These are phyloP conservation scores for Oedothorax gibbosus DNA, from an alignment of 1,140 invertebrate species.

Conservation along the genomic window DNA sequence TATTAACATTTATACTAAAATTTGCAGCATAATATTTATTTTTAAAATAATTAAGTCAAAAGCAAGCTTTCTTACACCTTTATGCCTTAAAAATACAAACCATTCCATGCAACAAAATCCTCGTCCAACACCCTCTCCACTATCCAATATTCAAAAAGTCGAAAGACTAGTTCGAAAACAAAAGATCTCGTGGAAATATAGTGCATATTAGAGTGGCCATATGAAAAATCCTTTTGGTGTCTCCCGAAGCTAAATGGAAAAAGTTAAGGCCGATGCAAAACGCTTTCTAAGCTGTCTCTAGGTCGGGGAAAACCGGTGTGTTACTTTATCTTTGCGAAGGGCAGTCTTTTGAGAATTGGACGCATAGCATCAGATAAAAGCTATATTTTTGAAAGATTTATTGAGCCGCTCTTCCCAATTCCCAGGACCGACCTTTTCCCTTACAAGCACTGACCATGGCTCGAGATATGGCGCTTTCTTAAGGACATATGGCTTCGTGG, in stretches of 20 bases:
- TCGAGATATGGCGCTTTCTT: slow-evolving; percentile 49
- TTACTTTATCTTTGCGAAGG: slow-evolving; percentile 45
- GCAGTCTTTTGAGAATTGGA: slow-evolving; percentile 50
- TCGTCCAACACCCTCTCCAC: background rate
- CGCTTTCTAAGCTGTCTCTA: slow-evolving; percentile 56
- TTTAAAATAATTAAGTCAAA: too few relatives aligned
- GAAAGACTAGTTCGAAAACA: slow-evolving; percentile 1
- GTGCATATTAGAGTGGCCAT: slow-evolving; percentile 11
- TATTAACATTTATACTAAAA: too few relatives aligned
- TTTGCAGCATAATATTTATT: too few relatives aligned
- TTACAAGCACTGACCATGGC: slow-evolving; percentile 51
- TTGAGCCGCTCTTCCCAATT: slow-evolving; percentile 58
- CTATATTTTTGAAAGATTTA: slow-evolving; percentile 60
- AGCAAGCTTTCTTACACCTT: too few relatives aligned
- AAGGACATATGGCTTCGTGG: slow-evolving; percentile 32
- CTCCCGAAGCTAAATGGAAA: slow-evolving; percentile 31
- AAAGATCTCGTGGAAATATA: background rate
- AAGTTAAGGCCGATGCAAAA: slow-evolving; percentile 49
- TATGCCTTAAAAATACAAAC: too few relatives aligned
- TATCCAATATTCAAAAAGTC: slow-evolving; percentile 41
- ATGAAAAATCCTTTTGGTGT: slow-evolving; percentile 43
- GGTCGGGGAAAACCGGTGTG: slow-evolving; percentile 37
- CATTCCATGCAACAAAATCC: too few relatives aligned
- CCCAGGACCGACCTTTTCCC: slow-evolving; percentile 52
- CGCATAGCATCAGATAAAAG: slow-evolving; percentile 59